These are phyloP conservation scores for Lycia hirtaria DNA, from an alignment of 2,888 invertebrate species.

Conservation along the genomic window DNA sequence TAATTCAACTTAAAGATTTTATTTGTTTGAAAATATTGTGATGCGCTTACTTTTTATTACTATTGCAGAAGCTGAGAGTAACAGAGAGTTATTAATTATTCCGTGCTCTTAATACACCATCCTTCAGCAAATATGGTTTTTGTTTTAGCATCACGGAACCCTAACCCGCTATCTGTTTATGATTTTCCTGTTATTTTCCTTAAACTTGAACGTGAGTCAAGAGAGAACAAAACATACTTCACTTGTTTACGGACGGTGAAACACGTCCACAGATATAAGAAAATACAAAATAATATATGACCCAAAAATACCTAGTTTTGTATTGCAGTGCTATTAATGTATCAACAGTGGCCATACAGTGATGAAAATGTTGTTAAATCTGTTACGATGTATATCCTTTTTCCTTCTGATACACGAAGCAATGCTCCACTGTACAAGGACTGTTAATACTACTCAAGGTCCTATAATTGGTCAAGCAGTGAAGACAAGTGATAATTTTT, in stretches of 20 bases:
- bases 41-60: no score
- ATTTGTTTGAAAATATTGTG: no score
- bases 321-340: no score
- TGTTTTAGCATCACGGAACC: background rate
- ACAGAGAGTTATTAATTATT: no score
- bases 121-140: no score
- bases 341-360: no score
- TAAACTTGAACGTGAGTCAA: conserved; percentile 6
- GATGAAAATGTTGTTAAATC: conserved; percentile 11
- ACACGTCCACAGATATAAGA: background rate
- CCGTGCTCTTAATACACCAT: no score
- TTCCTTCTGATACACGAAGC: conserved; percentile 3
- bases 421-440: no score
- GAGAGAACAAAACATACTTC: background rate
- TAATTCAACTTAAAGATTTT: no score
- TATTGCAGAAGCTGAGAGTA: no score
- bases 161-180: conserved; percentile 6
- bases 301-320: background rate
- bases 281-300: background rate
- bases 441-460: conserved; percentile 53
- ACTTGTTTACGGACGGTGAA: background rate
- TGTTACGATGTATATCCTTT: no score
- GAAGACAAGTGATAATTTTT: conserved; percentile 42
- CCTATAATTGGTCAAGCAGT: conserved; percentile 49
- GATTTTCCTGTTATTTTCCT: conserved; percentile 8